A percentile compares a stretch with the other conserved stretches of the same genome.
phyloP scores from a whole-genome alignment of 2,797 vertebrate species.

The Sebastes dallii region DNA sequence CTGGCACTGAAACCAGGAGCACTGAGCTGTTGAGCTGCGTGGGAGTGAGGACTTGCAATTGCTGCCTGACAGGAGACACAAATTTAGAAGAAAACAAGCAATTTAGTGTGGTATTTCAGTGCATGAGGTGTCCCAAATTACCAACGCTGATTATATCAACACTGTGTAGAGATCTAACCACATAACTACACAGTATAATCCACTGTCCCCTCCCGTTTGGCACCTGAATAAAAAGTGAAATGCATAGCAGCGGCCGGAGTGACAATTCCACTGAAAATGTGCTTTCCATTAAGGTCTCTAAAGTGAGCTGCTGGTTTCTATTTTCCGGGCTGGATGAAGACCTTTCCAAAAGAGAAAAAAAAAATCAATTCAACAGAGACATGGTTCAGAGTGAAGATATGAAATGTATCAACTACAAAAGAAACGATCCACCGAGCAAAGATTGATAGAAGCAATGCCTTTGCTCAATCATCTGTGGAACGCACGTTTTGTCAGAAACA shows the following conservation, averaged over 20 bases:
- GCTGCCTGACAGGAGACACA: constrained; percentile 17
- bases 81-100: constrained; percentile 18
- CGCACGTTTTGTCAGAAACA: not conserved
- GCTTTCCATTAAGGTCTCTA: constrained; percentile 33
- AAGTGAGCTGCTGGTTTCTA: constrained; percentile 55
- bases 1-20: constrained; percentile 65
- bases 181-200: not conserved
- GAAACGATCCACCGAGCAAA: constrained; percentile 20
- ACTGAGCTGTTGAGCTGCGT: constrained; percentile 64
- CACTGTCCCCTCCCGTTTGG: not conserved
- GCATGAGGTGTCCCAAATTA: constrained; percentile 2
- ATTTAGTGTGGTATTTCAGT: constrained; percentile 3
- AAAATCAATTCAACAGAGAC: constrained; percentile 23
- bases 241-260: constrained; percentile 8
- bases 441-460: not conserved
- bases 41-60: constrained; percentile 53
- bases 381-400: constrained; percentile 38
- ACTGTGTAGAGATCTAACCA: not conserved
- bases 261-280: constrained; percentile 35
- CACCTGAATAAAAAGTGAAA: constrained; percentile 20
- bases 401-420: constrained; percentile 46
- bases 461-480: constrained; percentile 4
- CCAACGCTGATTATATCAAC: constrained; percentile 1
- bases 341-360: constrained; percentile 34
- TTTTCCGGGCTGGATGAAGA: constrained; percentile 52